phyloP scores from a whole-genome alignment of 30 jellyfish, hydroid and myxozoan genomes.

The Hydra vulgaris region DNA sequence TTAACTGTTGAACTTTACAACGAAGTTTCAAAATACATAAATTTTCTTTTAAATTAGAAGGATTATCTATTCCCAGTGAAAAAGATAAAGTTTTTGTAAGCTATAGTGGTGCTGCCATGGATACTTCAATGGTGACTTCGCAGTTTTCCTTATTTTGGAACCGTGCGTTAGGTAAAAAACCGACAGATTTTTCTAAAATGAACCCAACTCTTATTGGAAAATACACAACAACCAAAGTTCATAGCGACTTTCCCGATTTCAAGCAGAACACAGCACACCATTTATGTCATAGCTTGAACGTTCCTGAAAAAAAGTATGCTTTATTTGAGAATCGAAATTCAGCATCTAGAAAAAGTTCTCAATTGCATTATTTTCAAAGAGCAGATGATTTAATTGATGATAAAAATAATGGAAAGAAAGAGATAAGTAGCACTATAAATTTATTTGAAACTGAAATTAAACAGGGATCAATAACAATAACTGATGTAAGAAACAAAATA shows the following conservation, averaged over 20 bases:
- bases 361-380: background rate
- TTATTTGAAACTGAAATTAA: background rate
- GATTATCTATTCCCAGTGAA: background rate
- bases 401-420: no score
- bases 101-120: background rate
- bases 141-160: background rate
- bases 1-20: background rate
- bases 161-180: background rate
- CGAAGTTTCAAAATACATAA: background rate
- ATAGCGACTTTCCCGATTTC: background rate
- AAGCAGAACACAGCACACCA: background rate
- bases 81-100: background rate
- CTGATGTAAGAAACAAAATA: background rate
- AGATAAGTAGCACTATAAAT: background rate
- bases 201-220: no score
- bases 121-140: background rate
- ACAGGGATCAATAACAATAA: background rate
- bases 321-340: background rate
- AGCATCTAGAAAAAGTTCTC: background rate
- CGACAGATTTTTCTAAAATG: background rate
- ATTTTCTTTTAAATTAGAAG: background rate
- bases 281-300: background rate
- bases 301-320: background rate
- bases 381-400: background rate
- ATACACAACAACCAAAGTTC: background rate